Conservation (phyloP, 53 echinoderm and acorn worm genomes). For the Apostichopus leukothele region DNA sequence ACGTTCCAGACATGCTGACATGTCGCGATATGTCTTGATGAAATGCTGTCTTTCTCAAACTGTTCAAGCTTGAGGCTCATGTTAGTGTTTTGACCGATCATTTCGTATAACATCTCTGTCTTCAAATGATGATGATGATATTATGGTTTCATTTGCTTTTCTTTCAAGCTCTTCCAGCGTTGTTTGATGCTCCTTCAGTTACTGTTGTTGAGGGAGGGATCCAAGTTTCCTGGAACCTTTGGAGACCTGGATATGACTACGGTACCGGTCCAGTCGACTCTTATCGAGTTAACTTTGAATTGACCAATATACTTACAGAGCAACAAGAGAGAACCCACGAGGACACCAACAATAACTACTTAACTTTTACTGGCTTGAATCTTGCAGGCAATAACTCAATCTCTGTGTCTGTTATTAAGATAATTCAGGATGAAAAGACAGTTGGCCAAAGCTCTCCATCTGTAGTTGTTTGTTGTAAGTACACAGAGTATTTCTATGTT, state of each 20-base stretch:
- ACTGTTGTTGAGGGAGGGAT: too few species aligned
- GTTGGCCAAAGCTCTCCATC: not conserved
- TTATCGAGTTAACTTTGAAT: not conserved
- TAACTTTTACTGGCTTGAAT: not conserved
- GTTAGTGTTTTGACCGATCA: too few species aligned
- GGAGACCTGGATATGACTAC: slow-evolving; percentile 11
- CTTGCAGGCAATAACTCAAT: not conserved
- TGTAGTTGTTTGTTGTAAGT: not conserved
- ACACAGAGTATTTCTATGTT: too few species aligned
- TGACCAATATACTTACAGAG: not conserved
- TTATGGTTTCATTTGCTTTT: not conserved
- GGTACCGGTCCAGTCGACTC: slow-evolving; percentile 13
- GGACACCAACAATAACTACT: too few species aligned
- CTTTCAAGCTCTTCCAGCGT: too few species aligned
- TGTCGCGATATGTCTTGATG: too few species aligned
- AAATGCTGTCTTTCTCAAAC: too few species aligned
- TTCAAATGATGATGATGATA: not conserved
- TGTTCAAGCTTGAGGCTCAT: too few species aligned
- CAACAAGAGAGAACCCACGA: too few species aligned
- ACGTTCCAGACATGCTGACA: too few species aligned
- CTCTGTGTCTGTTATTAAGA: not conserved
- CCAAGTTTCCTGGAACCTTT: not conserved
- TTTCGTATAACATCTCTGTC: not conserved
- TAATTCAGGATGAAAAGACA: not conserved
- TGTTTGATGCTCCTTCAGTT: too few species aligned